phyloP scores from a whole-genome alignment of 2,113 vertebrate species.

The Pampusana beccarii region DNA sequence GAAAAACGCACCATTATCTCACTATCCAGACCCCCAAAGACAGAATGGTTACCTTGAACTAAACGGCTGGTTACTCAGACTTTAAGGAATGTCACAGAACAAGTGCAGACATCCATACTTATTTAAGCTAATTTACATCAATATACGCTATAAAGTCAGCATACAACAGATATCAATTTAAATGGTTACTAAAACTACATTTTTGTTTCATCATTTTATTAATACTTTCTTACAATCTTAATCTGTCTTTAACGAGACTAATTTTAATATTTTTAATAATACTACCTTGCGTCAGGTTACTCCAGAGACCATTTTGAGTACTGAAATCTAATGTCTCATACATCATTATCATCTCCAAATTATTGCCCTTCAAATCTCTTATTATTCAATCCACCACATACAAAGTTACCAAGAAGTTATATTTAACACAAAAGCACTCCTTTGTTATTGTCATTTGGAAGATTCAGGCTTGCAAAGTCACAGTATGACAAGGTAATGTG shows the following conservation, averaged over 20 bases:
- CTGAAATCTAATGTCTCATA: not conserved
- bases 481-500: not conserved
- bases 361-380: not conserved
- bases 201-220: not conserved
- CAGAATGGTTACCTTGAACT: not conserved
- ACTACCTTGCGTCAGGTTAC: not conserved
- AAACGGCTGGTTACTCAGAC: not conserved
- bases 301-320: not conserved
- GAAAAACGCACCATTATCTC: not conserved
- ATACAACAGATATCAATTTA: not conserved
- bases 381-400: not conserved
- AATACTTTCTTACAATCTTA: not conserved
- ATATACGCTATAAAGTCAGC: not conserved
- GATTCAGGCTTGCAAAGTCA: not conserved
- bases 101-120: not conserved
- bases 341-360: not conserved
- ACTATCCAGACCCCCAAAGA: not conserved
- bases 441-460: not conserved
- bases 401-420: not conserved
- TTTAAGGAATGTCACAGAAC: not conserved
- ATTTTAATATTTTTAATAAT: not conserved
- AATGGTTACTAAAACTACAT: not conserved
- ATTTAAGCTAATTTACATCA: not conserved
- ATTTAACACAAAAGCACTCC: not conserved
- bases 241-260: conserved; percentile 8